Conservation (phyloP, 2,113 vertebrate genomes). For the Camelus dromedarius region DNA sequence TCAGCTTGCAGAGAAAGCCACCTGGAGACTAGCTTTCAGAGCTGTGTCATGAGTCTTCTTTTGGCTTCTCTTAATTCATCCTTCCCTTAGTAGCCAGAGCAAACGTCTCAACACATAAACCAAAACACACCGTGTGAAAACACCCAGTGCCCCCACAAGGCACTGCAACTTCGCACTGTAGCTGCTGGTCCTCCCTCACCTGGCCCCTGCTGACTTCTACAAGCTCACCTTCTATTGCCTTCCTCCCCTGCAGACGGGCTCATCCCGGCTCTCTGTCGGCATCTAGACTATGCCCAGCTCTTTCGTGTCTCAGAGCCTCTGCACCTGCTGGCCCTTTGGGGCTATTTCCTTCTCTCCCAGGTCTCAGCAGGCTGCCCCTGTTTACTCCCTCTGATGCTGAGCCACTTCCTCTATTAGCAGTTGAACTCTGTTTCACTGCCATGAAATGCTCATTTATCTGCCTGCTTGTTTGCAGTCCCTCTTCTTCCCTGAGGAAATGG, state of each 20-base stretch:
- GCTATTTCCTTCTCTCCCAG: neutral
- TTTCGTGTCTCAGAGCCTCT: neutral
- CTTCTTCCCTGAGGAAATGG: neutral
- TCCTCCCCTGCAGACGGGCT: neutral
- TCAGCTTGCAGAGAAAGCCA: neutral
- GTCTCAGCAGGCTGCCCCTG: neutral
- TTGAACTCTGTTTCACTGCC: neutral
- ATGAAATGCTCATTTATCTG: neutral
- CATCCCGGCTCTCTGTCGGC: neutral
- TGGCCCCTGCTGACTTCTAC: neutral
- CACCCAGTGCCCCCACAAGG: neutral
- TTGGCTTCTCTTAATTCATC: neutral
- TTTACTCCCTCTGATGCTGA: neutral
- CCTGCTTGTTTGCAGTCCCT: neutral
- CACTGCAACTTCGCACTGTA: no score
- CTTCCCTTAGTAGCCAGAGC: neutral
- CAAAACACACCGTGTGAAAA: accelerated
- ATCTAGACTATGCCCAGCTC: neutral
- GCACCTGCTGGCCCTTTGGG: neutral
- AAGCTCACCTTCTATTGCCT: neutral
- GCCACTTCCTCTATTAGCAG: neutral
- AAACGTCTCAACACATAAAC: neutral
- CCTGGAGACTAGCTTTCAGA: neutral
- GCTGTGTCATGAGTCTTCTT: neutral
- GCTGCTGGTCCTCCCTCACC: neutral